These are phyloP conservation scores for Aethes cnicana DNA, from an alignment of 2,888 invertebrate genomes.

Conservation along the genomic window DNA sequence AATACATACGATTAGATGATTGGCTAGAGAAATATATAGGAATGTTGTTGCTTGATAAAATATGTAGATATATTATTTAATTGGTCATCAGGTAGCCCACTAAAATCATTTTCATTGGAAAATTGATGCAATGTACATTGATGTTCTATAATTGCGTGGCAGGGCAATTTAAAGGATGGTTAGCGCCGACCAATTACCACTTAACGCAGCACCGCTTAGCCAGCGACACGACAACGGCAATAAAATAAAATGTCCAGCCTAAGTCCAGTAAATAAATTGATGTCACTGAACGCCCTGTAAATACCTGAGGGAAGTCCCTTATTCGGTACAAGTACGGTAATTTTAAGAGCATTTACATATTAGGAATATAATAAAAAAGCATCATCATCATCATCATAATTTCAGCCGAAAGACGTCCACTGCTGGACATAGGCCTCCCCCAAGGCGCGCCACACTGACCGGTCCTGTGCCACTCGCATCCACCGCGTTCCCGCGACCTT, in stretches of 20 bases:
- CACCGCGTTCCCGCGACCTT: too few species aligned
- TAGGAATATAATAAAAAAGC: too few species aligned
- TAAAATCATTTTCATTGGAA: constrained; percentile 12
- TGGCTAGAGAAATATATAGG: too few species aligned
- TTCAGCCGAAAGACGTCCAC: too few species aligned
- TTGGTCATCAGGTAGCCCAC: not conserved
- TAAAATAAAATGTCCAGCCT: not conserved
- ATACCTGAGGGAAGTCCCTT: constrained; percentile 18
- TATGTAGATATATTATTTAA: constrained; percentile 30
- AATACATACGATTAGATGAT: too few species aligned
- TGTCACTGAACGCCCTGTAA: not conserved
- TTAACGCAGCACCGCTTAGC: not conserved
- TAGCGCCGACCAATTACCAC: constrained; percentile 1
- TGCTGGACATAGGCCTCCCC: too few species aligned
- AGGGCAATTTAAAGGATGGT: constrained; percentile 7
- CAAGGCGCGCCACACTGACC: too few species aligned
- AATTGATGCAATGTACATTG: constrained; percentile 2
- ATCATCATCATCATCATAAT: too few species aligned
- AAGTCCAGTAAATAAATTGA: constrained; percentile 7
- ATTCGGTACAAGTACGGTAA: constrained; percentile 20
- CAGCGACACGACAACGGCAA: not conserved
- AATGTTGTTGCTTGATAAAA: constrained; percentile 34
- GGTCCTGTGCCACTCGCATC: too few species aligned
- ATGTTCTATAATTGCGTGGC: constrained; percentile 3
- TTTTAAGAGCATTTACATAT: constrained; percentile 14